These are phyloP conservation scores for Eira barbara DNA, from an alignment of 2,113 vertebrate genomes.

Conservation along the genomic window DNA sequence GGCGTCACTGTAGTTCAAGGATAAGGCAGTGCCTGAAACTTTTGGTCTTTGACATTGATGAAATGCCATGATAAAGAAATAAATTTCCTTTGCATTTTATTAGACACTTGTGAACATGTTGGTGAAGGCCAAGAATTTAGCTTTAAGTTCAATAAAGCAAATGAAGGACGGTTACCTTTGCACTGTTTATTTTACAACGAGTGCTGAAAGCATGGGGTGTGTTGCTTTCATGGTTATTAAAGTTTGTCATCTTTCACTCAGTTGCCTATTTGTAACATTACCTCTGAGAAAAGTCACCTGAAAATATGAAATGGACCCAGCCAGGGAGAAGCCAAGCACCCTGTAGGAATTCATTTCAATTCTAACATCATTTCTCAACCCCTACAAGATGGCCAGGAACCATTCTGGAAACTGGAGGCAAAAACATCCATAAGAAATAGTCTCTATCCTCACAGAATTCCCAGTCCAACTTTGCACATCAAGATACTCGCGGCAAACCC, in stretches of 20 bases:
- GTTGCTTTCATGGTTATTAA: slow-evolving; percentile 36
- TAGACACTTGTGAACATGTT: slow-evolving; percentile 34
- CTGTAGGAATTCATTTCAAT: neutral
- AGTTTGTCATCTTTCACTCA: neutral
- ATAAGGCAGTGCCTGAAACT: neutral
- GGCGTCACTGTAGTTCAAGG: neutral
- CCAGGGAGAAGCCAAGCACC: neutral
- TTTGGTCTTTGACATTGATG: slow-evolving; percentile 42
- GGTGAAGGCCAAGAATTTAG: slow-evolving; percentile 31
- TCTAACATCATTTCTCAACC: neutral
- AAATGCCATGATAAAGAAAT: neutral
- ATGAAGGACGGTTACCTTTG: slow-evolving; percentile 20
- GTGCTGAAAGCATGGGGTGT: neutral
- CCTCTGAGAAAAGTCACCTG: slow-evolving; percentile 33
- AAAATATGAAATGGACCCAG: neutral
- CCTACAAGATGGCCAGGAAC: neutral
- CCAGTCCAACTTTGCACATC: neutral
- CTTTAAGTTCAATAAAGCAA: slow-evolving; percentile 39
- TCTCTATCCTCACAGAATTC: neutral
- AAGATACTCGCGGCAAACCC: neutral
- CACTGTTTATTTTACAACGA: slow-evolving; percentile 39
- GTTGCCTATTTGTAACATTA: slow-evolving; percentile 17
- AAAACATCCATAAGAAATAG: neutral
- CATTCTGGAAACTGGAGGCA: neutral
- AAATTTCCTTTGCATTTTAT: slow-evolving; percentile 55